phyloP scores from a whole-genome alignment of 2,797 vertebrate species.

The Zenarchopterus dispar region DNA sequence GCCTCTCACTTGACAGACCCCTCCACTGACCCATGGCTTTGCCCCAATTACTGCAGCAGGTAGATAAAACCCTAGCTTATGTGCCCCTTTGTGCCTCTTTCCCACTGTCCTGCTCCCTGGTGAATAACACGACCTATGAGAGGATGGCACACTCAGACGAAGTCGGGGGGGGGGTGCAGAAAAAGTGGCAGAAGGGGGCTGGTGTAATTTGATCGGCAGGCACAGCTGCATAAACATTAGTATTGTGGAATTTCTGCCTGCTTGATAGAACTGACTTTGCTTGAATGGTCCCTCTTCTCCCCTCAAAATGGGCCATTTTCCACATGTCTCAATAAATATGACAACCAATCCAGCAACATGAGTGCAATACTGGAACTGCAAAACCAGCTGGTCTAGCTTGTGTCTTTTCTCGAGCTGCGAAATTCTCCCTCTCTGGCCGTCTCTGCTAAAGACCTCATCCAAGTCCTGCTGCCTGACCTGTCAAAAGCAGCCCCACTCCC shows the following conservation, averaged over 20 bases:
- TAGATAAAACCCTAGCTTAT: constrained; percentile 68
- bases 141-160: constrained; percentile 67
- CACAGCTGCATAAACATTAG: constrained; percentile 98
- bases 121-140: constrained; percentile 50
- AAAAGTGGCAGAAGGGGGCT: constrained; percentile 81
- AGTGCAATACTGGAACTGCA: constrained; percentile 46
- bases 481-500: constrained; percentile 76
- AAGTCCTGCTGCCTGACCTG: constrained; percentile 80
- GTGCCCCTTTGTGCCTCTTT: constrained; percentile 53
- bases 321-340: constrained; percentile 91
- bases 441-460: constrained; percentile 77
- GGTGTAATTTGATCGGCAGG: constrained; percentile 92
- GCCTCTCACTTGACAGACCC: constrained; percentile 82
- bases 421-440: constrained; percentile 69
- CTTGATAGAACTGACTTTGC: constrained; percentile 93
- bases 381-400: constrained; percentile 45
- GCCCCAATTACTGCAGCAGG: constrained; percentile 64
- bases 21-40: constrained; percentile 73
- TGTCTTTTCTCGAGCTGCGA: constrained; percentile 65
- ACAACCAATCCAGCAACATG: constrained; percentile 74
- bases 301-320: constrained; percentile 87
- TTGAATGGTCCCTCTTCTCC: constrained; percentile 79
- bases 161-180: constrained; percentile 60
- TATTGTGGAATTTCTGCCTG: constrained; percentile 90
- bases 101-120: constrained; percentile 37